Conservation (phyloP, 1,140 invertebrate species). For the Episyrphus balteatus region DNA sequence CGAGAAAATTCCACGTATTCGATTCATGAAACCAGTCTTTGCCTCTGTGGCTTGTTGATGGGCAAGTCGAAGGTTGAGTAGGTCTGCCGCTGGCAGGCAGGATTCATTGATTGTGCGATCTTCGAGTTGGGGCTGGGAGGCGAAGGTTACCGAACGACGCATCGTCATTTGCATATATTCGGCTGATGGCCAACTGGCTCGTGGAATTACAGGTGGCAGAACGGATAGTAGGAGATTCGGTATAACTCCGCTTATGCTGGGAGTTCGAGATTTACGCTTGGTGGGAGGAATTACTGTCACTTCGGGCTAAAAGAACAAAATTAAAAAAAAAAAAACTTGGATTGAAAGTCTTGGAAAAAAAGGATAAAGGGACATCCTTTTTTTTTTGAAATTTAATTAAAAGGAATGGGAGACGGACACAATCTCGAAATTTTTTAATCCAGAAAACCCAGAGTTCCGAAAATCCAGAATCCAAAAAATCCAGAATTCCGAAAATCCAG, state of each 20-base stretch:
- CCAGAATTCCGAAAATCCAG: no score
- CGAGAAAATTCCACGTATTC: slow-evolving; percentile 35
- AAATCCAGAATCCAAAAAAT: no score
- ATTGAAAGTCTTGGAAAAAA: background rate
- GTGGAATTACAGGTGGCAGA: slow-evolving; percentile 58
- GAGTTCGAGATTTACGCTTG: slow-evolving; percentile 39
- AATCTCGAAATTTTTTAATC: no score
- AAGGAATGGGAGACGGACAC: no score
- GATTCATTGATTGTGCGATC: slow-evolving; percentile 37
- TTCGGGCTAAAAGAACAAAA: slow-evolving; percentile 35
- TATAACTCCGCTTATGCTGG: slow-evolving; percentile 55
- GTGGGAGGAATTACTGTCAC: slow-evolving; percentile 14
- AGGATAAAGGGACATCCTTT: no score
- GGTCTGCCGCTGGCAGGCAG: slow-evolving; percentile 40
- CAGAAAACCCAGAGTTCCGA: no score
- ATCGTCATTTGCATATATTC: slow-evolving; percentile 44
- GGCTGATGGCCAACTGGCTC: slow-evolving; percentile 63
- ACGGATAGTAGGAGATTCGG: slow-evolving; percentile 58
- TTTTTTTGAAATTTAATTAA: no score
- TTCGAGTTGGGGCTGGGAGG: slow-evolving; percentile 56
- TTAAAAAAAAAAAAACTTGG: background rate
- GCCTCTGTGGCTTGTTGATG: slow-evolving; percentile 42
- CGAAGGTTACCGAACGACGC: slow-evolving; percentile 45
- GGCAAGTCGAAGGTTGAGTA: slow-evolving; percentile 44
- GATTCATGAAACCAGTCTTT: slow-evolving; percentile 42